A percentile compares a stretch with the other conserved stretches of the same genome.
Evolutionary conservation across 2,797 vertebrate species (phyloP).

Genomic region (Caiman crocodilus): DNA sequence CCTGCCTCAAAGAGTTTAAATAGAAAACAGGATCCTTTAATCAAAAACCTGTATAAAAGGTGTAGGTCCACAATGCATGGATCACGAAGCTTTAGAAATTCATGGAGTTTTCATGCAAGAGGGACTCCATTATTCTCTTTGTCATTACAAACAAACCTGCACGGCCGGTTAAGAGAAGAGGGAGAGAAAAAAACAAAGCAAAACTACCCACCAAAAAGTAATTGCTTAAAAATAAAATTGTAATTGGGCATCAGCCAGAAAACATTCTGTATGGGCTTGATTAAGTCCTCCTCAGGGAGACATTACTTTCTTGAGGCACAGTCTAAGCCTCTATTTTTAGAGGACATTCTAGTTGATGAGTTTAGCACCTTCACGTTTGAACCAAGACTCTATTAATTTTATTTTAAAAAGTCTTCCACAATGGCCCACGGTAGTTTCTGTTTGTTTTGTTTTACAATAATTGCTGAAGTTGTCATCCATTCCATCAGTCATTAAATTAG

Average conservation of each 20-base stretch:
- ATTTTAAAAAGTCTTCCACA: conserved; percentile 35
- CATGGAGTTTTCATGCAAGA: accelerated
- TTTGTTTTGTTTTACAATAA: conserved; percentile 37
- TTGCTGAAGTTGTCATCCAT: not conserved
- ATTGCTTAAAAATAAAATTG: not conserved
- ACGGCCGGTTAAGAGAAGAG: not conserved
- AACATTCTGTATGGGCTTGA: conserved; percentile 22
- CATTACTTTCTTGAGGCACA: not conserved
- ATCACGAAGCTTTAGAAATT: conserved; percentile 8
- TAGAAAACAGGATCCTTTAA: not conserved
- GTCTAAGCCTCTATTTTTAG: conserved; percentile 38
- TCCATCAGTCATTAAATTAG: conserved; percentile 10
- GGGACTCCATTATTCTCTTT: not conserved
- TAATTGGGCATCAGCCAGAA: conserved; percentile 14
- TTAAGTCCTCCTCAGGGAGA: conserved; percentile 54
- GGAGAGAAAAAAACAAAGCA: not conserved
- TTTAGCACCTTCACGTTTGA: conserved; percentile 57
- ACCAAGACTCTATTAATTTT: conserved; percentile 4
- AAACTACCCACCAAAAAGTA: conserved; percentile 9
- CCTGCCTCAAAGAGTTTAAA: accelerated
- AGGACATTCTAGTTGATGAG: not conserved
- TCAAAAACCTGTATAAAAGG: not conserved
- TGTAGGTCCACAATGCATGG: not conserved
- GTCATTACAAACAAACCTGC: not conserved
- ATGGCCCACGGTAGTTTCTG: not conserved